A percentile compares a stretch with the other conserved stretches of the same genome.
phyloP scores from a whole-genome alignment of 2,797 vertebrate genomes.

The Gadopsis bispinosus region DNA sequence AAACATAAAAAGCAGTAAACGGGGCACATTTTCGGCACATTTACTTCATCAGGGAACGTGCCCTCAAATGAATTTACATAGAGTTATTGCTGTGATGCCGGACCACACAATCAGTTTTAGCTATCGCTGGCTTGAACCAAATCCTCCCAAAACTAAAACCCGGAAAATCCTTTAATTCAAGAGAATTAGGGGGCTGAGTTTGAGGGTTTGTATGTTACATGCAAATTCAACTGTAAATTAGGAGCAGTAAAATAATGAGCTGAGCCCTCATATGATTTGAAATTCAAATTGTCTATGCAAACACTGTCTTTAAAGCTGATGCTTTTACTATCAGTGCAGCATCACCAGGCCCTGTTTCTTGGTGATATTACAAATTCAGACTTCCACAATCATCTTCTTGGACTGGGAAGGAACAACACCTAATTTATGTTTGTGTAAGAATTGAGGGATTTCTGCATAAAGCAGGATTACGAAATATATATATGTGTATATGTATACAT shows the following conservation, averaged over 20 bases:
- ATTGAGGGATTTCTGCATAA: constrained; percentile 16
- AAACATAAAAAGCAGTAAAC: not conserved
- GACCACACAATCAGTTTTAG: constrained; percentile 41
- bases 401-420: not conserved
- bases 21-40: not conserved
- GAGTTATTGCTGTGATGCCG: constrained; percentile 22
- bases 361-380: constrained; percentile 8
- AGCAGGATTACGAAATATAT: constrained; percentile 27
- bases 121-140: constrained; percentile 59
- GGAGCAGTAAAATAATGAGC: constrained; percentile 39
- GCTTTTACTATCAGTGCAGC: constrained; percentile 3
- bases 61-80: not conserved
- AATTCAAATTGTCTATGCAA: not conserved
- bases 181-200: constrained; percentile 22
- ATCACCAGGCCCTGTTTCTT: not conserved
- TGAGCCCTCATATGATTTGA: not conserved
- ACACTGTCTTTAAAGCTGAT: constrained; percentile 8
- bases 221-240: constrained; percentile 54
- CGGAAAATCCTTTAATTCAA: constrained; percentile 50
- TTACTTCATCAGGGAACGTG: not conserved
- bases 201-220: constrained; percentile 44
- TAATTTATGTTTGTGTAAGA: constrained; percentile 36
- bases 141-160: constrained; percentile 43
- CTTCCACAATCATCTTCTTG: not conserved
- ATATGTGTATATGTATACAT: not conserved